phyloP scores from a whole-genome alignment of 2,113 vertebrate species.

The Pseudopipra pipra region DNA sequence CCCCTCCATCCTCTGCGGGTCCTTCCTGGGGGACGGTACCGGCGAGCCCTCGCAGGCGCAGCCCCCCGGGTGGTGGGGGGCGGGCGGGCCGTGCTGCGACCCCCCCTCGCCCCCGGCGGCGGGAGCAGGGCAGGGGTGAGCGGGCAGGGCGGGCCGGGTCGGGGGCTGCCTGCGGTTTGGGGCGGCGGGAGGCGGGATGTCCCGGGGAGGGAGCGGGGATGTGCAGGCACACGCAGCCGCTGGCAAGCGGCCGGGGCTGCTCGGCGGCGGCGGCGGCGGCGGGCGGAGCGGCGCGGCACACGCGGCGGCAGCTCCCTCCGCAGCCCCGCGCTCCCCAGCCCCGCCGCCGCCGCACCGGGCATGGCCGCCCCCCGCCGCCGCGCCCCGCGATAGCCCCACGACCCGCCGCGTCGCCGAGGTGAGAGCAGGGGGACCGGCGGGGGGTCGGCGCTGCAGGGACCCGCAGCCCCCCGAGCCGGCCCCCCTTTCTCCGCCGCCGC shows the following conservation, averaged over 20 bases:
- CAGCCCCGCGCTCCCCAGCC: neutral
- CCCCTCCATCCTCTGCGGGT: neutral
- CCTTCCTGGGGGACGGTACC: neutral
- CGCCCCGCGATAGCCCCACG: neutral
- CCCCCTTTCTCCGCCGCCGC: neutral
- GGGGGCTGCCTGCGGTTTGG: neutral
- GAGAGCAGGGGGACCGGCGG: neutral
- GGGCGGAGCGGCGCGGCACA: too few species aligned
- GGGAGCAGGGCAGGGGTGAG: constrained; percentile 35
- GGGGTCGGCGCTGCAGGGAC: neutral
- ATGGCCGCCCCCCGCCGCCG: constrained; percentile 1
- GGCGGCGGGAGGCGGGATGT: constrained; percentile 13
- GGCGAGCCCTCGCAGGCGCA: neutral
- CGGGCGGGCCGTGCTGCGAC: neutral
- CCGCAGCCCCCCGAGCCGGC: neutral
- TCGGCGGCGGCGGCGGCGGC: too few species aligned
- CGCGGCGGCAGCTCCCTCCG: too few species aligned
- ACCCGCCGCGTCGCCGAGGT: constrained; percentile 34
- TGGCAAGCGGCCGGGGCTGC: constrained; percentile 57
- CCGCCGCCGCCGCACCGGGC: neutral
- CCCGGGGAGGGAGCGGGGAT: constrained; percentile 44
- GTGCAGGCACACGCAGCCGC: constrained; percentile 59
- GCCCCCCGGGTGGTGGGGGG: neutral
- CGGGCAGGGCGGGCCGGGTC: neutral
- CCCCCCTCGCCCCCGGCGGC: neutral